Percentiles rank a stretch among this genome's conserved stretches.
These are phyloP conservation scores for Diuraphis noxia DNA, from an alignment of 1,140 invertebrate species.

Conservation along the genomic window DNA sequence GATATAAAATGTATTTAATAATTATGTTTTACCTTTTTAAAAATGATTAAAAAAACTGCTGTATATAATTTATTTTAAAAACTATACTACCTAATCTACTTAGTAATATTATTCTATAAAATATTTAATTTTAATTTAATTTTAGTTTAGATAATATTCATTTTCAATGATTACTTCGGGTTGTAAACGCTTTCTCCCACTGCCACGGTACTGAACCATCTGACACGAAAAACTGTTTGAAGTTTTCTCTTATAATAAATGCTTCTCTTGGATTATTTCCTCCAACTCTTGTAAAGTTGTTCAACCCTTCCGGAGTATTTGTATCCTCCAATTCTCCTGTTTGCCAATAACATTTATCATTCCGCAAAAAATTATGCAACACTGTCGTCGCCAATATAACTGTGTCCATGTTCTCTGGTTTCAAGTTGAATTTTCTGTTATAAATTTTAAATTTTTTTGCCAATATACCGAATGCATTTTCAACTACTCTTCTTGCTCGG, in stretches of 20 bases:
- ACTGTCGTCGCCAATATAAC: background rate
- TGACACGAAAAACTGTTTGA: slow-evolving; percentile 38
- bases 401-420: background rate
- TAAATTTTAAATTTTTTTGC: slow-evolving; percentile 27
- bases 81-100: no score
- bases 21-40: no score
- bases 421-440: background rate
- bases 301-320: slow-evolving; percentile 53
- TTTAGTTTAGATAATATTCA: background rate
- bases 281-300: background rate
- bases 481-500: slow-evolving; percentile 60
- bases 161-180: slow-evolving; percentile 11
- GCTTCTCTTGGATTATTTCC: slow-evolving; percentile 29
- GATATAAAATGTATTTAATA: no score
- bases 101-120: no score
- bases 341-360: slow-evolving; percentile 31
- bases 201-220: slow-evolving; percentile 48
- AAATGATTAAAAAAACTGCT: no score
- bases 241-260: slow-evolving; percentile 38
- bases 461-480: slow-evolving; percentile 61
- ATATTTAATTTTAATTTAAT: no score
- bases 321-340: background rate
- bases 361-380: slow-evolving; percentile 23
- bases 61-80: no score
- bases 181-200: background rate